Conservation (phyloP, 2,888 invertebrate genomes). For the Melanostoma mellinum region DNA sequence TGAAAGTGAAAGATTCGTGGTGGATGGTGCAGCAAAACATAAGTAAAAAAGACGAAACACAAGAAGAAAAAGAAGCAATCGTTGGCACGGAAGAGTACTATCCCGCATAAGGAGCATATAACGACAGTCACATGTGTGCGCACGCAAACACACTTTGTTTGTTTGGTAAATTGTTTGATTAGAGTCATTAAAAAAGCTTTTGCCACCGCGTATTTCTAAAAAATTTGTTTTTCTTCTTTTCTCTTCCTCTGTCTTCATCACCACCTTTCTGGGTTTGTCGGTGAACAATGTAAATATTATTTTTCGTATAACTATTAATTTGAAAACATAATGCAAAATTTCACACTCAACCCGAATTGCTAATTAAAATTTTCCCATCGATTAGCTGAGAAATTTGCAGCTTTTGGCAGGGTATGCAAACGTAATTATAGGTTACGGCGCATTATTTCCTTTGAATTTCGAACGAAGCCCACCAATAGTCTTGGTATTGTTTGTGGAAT, state of each 20-base stretch:
- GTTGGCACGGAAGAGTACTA: slow-evolving; percentile 23
- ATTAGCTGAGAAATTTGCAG: slow-evolving; percentile 55
- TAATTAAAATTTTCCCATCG: slow-evolving; percentile 79
- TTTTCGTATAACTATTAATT: slow-evolving; percentile 24
- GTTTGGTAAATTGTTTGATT: slow-evolving; percentile 77
- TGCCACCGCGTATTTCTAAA: slow-evolving; percentile 72
- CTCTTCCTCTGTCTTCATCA: not conserved
- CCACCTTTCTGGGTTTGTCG: not conserved
- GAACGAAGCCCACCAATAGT: slow-evolving; percentile 53
- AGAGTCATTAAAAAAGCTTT: slow-evolving; percentile 79
- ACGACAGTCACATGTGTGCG: slow-evolving; percentile 55
- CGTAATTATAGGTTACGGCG: slow-evolving; percentile 67
- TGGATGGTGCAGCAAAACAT: not conserved
- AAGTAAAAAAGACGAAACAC: not conserved
- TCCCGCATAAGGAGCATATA: slow-evolving; percentile 35
- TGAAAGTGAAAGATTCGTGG: slow-evolving; percentile 70
- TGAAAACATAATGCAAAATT: slow-evolving; percentile 44
- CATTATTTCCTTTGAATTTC: slow-evolving; percentile 52
- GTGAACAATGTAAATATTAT: slow-evolving; percentile 34
- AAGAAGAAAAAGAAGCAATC: slow-evolving; percentile 28
- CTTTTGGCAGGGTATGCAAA: slow-evolving; percentile 29
- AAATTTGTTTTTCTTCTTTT: slow-evolving; percentile 4
- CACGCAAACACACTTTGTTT: slow-evolving; percentile 58
- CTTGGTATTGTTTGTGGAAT: slow-evolving; percentile 65
- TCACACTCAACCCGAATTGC: slow-evolving; percentile 74